phyloP scores from a whole-genome alignment of 2,888 invertebrate genomes.

The Tuberolachnus salignus region DNA sequence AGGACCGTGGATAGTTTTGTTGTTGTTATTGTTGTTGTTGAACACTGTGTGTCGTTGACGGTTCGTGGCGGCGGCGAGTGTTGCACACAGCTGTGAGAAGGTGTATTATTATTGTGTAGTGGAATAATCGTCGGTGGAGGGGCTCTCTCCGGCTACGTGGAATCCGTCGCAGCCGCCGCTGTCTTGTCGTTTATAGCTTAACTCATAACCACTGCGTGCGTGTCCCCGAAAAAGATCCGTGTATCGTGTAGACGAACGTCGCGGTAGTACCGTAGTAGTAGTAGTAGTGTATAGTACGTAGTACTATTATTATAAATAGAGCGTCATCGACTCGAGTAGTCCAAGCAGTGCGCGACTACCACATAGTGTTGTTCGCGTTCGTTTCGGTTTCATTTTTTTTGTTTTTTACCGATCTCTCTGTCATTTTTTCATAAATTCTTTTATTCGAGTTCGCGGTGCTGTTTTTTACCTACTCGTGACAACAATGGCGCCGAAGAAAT shows the following conservation, averaged over 20 bases:
- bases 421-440: too few relatives aligned
- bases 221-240: too few relatives aligned
- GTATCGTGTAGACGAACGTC: too few relatives aligned
- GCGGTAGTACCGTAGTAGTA: too few relatives aligned
- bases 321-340: neutral
- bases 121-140: neutral
- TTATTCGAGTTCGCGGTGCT: too few relatives aligned
- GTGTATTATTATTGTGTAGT: neutral
- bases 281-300: too few relatives aligned
- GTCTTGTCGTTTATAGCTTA: too few relatives aligned
- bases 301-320: too few relatives aligned
- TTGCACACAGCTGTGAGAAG: neutral
- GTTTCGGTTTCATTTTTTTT: neutral
- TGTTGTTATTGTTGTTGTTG: neutral
- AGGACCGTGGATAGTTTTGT: neutral
- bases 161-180: neutral
- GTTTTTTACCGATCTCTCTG: neutral
- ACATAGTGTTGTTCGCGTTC: neutral
- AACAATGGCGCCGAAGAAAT: constrained; percentile 39
- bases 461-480: too few relatives aligned
- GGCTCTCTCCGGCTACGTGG: neutral
- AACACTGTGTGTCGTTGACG: neutral
- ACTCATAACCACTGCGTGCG: too few relatives aligned
- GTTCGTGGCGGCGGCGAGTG: neutral
- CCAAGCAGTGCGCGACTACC: neutral